These are phyloP conservation scores for Diabrotica virgifera DNA, from an alignment of 1,140 invertebrate genomes.

Conservation along the genomic window DNA sequence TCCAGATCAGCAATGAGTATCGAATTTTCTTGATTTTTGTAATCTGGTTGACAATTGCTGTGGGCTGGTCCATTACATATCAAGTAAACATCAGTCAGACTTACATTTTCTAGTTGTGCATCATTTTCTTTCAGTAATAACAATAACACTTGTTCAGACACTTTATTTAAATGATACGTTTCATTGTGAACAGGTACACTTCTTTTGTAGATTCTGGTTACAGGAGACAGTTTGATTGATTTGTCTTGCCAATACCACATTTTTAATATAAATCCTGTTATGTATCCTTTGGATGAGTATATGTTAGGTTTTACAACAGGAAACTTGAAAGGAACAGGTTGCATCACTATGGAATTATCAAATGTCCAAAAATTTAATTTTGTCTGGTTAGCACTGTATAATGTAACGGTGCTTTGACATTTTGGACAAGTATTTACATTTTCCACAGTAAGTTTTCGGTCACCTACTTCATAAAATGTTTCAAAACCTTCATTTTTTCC, in stretches of 20 bases:
- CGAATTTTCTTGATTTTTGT: conserved; percentile 65
- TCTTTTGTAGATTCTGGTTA: conserved; percentile 26
- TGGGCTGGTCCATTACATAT: conserved; percentile 58
- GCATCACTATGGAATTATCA: conserved; percentile 37
- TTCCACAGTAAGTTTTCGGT: conserved; percentile 26
- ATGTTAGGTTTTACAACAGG: conserved; percentile 37
- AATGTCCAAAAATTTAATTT: conserved; percentile 28
- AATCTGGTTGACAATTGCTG: conserved; percentile 67
- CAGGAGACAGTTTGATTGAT: conserved; percentile 26
- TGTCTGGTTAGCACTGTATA: conserved; percentile 27
- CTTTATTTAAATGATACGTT: conserved; percentile 32
- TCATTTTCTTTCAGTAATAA: conserved; percentile 67
- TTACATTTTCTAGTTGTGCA: conserved; percentile 67
- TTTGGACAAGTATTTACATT: conserved; percentile 33
- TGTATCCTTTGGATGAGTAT: conserved; percentile 51
- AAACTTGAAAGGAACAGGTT: conserved; percentile 38
- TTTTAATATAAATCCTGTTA: conserved; percentile 72
- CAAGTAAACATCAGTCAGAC: conserved; percentile 68
- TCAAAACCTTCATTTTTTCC: neutral
- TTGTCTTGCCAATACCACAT: conserved; percentile 70
- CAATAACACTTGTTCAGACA: conserved; percentile 71
- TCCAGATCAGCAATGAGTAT: conserved; percentile 69
- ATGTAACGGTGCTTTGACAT: conserved; percentile 28
- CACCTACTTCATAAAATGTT: conserved; percentile 15
- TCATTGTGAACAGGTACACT: conserved; percentile 25